Percentiles rank a stretch among this genome's conserved stretches.
Evolutionary conservation across 2,113 vertebrate species (phyloP).

Genomic region (Acinonyx jubatus): DNA sequence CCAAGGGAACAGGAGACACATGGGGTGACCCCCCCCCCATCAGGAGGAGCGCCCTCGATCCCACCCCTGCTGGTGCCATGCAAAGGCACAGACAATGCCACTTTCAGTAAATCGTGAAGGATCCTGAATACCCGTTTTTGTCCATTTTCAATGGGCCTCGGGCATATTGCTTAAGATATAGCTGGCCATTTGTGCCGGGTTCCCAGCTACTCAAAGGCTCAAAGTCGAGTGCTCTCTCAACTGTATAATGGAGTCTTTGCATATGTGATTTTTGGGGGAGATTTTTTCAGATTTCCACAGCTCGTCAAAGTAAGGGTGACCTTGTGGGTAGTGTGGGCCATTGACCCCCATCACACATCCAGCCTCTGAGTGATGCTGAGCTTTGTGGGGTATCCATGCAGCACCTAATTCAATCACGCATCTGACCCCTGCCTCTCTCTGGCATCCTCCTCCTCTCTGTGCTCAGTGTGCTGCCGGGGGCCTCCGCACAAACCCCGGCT

Average conservation of each 20-base stretch:
- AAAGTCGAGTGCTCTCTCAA: constrained; percentile 61
- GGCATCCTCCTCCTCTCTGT: constrained; percentile 65
- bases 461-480: constrained; percentile 3
- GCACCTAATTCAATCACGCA: constrained; percentile 88
- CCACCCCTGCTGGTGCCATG: constrained; percentile 88
- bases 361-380: constrained; percentile 88
- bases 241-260: constrained; percentile 82
- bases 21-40: constrained; percentile 86
- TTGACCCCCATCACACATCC: constrained; percentile 89
- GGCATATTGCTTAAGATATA: constrained; percentile 87
- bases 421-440: constrained; percentile 79
- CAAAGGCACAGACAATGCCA: constrained; percentile 90
- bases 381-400: constrained; percentile 92
- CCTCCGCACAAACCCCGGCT: constrained; percentile 23
- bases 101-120: constrained; percentile 85
- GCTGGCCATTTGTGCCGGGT: constrained; percentile 75
- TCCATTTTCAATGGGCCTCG: constrained; percentile 85
- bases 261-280: constrained; percentile 68
- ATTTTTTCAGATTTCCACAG: constrained; percentile 86
- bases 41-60: constrained; percentile 82
- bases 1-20: constrained; percentile 81
- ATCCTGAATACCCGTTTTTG: constrained; percentile 85
- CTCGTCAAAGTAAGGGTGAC: constrained; percentile 91
- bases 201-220: constrained; percentile 84
- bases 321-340: constrained; percentile 83